Conservation (phyloP, 1,140 invertebrate species). For the Aphaenogaster floridana region DNA sequence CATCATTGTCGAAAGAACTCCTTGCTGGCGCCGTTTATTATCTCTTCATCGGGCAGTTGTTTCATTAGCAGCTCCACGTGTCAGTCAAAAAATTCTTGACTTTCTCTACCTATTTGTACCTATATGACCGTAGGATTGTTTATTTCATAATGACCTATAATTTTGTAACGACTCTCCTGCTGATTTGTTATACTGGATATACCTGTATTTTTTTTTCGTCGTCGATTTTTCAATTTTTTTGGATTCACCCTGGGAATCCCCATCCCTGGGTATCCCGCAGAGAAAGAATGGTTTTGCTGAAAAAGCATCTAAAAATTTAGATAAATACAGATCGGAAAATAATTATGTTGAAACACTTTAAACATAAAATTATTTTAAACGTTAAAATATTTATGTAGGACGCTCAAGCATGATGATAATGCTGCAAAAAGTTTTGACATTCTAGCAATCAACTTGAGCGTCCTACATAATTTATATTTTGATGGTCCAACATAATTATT, state of each 20-base stretch:
- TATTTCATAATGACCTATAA: conserved; percentile 6
- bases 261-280: background rate
- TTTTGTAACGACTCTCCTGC: background rate
- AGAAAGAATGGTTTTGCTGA: too few species aligned
- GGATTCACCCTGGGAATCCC: background rate
- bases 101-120: conserved; percentile 22
- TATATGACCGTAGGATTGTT: background rate
- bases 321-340: too few species aligned
- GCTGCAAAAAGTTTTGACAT: too few species aligned
- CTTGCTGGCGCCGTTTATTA: conserved; percentile 30
- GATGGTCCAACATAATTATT: too few species aligned
- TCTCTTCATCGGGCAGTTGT: background rate
- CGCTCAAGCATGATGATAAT: too few species aligned
- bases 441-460: too few species aligned
- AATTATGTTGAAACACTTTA: too few species aligned
- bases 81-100: conserved; percentile 55
- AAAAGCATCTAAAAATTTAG: too few species aligned
- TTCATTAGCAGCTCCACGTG: background rate
- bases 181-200: background rate
- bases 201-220: background rate
- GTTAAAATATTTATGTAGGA: too few species aligned
- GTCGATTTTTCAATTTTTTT: background rate
- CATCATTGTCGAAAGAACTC: background rate
- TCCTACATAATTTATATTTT: too few species aligned
- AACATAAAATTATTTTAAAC: too few species aligned